Evolutionary conservation across 2,797 vertebrate genomes (phyloP), one percentile per base, ranked within the genome.

Genomic region (Urocyon cinereoargenteus): DNA sequence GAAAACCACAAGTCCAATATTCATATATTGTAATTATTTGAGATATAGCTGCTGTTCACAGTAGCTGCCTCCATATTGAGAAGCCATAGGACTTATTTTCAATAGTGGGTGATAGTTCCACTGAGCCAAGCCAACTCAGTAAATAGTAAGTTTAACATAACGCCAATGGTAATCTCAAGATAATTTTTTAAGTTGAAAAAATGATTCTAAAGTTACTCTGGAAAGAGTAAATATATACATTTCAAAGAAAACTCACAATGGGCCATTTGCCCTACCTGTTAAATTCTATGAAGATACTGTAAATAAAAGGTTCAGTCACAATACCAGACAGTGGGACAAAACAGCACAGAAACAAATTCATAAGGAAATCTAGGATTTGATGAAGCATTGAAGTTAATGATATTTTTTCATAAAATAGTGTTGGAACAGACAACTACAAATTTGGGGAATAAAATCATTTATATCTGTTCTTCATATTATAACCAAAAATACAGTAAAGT

Each of bases 181-280:
- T 34, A 61, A 59, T 70, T 57, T 57, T 64, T 78, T 96, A 92
- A 68, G 4, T 61, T 92, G 15, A 90, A 94, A 68, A 90, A 91
- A 19, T 8, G 61, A 66, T 94, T 78, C 21, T 78, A 66, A 45
- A 72, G 3, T 84, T 61, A 40, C 6, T 57, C 15, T 68, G 55
- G 8, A 49, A 86, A 16, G 36, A 64, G 3, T 45, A 89, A 86
- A 66, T 64, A 45, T 53, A 53, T 73, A 79, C 51, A 86, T 83
- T 64, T 68, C 86, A 26, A 75, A n/a, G 21, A 59, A 77, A 34
- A 93, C 79, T 68, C 81, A 75, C 81, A 66, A 90, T 66, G 66
- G 34, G 8, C 4, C 49, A 81, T 49, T 81, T 87, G 40, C n/a
- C 14, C 22, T 31, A 72, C 15, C 26, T 61, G 40, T 62, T 85